Conservation (phyloP, 2,797 vertebrate genomes). For the Eulemur rubriventer region DNA sequence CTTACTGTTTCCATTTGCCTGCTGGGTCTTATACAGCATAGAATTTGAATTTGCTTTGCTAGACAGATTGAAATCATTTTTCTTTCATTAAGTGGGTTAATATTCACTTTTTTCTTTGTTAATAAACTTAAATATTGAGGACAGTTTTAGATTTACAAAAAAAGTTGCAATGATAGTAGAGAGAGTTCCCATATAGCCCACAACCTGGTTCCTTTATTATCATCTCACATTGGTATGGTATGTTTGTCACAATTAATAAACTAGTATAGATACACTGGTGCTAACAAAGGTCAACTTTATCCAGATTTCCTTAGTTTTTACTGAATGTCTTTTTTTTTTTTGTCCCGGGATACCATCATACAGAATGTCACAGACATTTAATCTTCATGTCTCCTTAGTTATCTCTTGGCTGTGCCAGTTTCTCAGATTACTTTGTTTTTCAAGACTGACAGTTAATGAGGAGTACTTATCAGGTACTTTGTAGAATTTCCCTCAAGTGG, state of each 20-base stretch:
- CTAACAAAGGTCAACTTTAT: background rate
- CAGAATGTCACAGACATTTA: background rate
- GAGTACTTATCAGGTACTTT: background rate
- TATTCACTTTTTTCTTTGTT: background rate
- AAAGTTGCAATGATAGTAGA: background rate
- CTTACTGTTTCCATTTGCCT: background rate
- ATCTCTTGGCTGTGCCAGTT: background rate
- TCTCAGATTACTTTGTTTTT: background rate
- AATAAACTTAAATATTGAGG: background rate
- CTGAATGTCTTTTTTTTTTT: background rate
- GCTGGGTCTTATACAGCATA: background rate
- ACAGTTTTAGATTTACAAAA: background rate
- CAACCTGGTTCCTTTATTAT: background rate
- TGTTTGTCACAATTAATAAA: background rate
- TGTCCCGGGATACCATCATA: background rate
- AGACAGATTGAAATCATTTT: background rate
- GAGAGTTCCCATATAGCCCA: background rate
- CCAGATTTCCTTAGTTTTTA: background rate
- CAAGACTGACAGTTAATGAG: background rate
- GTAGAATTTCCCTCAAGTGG: background rate
- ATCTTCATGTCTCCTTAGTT: background rate
- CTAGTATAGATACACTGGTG: background rate
- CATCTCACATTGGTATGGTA: background rate
- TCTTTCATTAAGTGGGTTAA: background rate
- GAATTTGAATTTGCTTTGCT: background rate